Evolutionary conservation across 2,888 invertebrate genomes (phyloP).

Genomic region (Lycia hirtaria): DNA sequence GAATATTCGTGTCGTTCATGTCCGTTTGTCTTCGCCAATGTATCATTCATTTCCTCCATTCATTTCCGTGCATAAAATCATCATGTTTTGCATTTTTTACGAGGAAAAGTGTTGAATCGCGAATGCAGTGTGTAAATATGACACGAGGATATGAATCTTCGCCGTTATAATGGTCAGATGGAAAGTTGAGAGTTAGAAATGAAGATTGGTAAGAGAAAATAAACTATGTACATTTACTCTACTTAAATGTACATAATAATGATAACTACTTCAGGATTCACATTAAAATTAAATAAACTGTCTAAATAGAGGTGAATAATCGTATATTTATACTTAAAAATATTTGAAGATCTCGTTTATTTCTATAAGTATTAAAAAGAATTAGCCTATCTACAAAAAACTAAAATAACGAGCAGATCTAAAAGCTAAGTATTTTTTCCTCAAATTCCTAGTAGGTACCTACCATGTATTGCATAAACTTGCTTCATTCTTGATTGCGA

Average conservation of each 20-base stretch:
- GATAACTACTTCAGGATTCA: too few relatives aligned
- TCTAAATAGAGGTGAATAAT: too few relatives aligned
- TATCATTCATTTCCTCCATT: slow-evolving; percentile 49
- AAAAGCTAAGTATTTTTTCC: slow-evolving; percentile 27
- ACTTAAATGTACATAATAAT: too few relatives aligned
- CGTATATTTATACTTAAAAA: too few relatives aligned
- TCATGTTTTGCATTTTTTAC: slow-evolving; percentile 33
- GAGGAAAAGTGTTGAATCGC: slow-evolving; percentile 39
- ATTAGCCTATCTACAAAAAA: too few relatives aligned
- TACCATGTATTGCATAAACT: slow-evolving; percentile 37
- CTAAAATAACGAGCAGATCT: too few relatives aligned
- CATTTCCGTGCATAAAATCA: slow-evolving; percentile 48
- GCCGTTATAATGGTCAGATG: slow-evolving; percentile 38
- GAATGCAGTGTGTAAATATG: slow-evolving; percentile 41
- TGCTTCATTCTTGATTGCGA: slow-evolving; percentile 31
- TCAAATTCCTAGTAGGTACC: background rate
- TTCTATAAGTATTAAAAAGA: too few relatives aligned
- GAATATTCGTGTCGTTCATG: slow-evolving; percentile 36
- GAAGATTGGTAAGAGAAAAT: background rate
- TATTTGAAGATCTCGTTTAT: too few relatives aligned
- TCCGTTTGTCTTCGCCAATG: slow-evolving; percentile 52
- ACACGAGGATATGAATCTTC: slow-evolving; percentile 42
- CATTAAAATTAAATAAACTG: too few relatives aligned
- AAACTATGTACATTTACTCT: too few relatives aligned
- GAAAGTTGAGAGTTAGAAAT: slow-evolving; percentile 44